Base-by-base conservation (phyloP, 2,797 vertebrate genomes). In the Lutjanus argentimaculatus region DNA sequence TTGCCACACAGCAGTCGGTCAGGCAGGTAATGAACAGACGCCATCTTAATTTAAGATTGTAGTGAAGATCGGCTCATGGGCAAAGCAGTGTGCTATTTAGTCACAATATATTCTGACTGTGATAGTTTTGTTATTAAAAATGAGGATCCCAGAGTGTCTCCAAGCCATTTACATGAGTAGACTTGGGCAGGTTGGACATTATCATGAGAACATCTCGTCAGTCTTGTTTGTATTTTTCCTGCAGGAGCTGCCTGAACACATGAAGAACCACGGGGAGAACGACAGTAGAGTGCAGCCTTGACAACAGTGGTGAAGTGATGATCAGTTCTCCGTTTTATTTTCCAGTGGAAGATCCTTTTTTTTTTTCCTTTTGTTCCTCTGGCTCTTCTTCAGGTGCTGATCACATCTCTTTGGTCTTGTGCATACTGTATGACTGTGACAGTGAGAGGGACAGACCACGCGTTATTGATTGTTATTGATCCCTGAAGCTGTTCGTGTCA, bases 171-270 rank as follows among this genome's bases (percentile, higher is more conserved):
- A 16, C 12, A 17, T 1, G 52, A n/a, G 16, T 10, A 42, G 40
- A 57, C 30, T 12, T 22, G 7, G 15, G 22, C 48, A 43, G 15
- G 30, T 59, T 52, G 42, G 46, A 46, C 3, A 21, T 16, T 4
- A 11, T 0, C 2, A 12, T n/a, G 13, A 22, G 11, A 46, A n/a
- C 21, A 11, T 8, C 36, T 42, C 6, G 9, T 56, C 4, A 52
- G 25, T 69, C 13, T 36, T 40, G 19, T 81, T 75, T 82, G 48
- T 40, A 2, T 57, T 62, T 77, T 19, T 55, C 65, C 56, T 72
- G 12, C 90, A 99, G 98, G 96, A 96, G 22, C 95, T 97, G 74
- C 94, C 96, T 72, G 95, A 92, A 87, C 98, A 99, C 93, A 97
- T 99, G 94, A 95, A 96, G 95, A 96, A 72, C 61, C 98, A 99